Conservation (phyloP, 64 coral and sea anemone genomes). For the Orbicella faveolata region DNA sequence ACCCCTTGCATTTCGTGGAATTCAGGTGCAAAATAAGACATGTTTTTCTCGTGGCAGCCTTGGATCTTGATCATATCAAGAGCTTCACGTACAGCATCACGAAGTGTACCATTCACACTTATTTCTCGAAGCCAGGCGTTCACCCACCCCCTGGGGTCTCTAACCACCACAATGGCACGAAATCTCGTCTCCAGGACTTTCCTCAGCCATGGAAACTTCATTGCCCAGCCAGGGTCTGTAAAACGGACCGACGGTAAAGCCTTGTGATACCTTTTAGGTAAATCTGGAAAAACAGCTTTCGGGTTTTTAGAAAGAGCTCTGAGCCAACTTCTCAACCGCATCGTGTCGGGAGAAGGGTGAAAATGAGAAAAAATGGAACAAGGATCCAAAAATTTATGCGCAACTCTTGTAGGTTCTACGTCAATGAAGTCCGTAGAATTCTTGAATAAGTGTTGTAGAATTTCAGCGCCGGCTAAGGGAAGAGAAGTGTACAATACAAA, state of each 20-base stretch:
- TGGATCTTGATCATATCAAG: constrained; percentile 13
- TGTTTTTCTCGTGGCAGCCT: constrained; percentile 20
- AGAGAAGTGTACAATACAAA: constrained; percentile 84
- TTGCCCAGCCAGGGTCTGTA: constrained; percentile 72
- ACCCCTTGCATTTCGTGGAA: constrained; percentile 45
- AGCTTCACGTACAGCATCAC: constrained; percentile 2
- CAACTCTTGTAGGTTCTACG: neutral
- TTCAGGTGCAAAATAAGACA: constrained; percentile 35
- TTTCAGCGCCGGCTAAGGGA: constrained; percentile 71
- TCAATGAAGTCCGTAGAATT: constrained; percentile 50
- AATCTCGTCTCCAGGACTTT: constrained; percentile 45
- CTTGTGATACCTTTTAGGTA: constrained; percentile 22
- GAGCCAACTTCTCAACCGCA: constrained; percentile 44
- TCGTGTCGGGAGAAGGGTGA: neutral
- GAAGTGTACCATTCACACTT: constrained; percentile 25
- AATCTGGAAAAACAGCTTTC: constrained; percentile 1
- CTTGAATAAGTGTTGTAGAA: constrained; percentile 67
- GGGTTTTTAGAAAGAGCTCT: constrained; percentile 50
- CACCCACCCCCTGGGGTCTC: constrained; percentile 93
- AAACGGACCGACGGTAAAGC: constrained; percentile 68
- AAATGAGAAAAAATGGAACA: constrained; percentile 40
- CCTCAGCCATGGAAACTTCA: constrained; percentile 59
- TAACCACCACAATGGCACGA: constrained; percentile 70
- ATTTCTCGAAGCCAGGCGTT: constrained; percentile 67
- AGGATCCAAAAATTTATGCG: constrained; percentile 42